Base-by-base conservation (phyloP, 2,797 vertebrate genomes). In the Passerculus sandwichensis region DNA sequence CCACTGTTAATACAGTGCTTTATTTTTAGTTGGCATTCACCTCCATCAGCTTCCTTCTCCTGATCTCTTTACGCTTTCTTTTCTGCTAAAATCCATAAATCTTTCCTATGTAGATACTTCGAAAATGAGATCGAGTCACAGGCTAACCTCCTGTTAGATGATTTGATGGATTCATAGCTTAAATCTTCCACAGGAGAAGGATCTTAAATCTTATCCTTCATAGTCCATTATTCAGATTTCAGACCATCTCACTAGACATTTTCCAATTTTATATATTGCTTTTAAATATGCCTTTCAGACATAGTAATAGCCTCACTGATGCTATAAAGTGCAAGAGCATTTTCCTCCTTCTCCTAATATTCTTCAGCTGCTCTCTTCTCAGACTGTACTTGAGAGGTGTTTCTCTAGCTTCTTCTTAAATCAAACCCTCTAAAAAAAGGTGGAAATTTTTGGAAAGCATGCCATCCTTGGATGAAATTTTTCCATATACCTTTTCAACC, bases 31-130 rank as follows among this genome's bases (percentile, higher is more conserved):
- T 83, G 81, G 50, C 36, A 77, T 85, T 71, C 65, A 85, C 42
- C 7, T 72, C 34, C 23, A 69, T 16, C 11, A 53, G 5, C 50
- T 88, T 88, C 26, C 32, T 66, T 70, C n/a, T 88, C 40, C 67
- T 80, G 51, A 88, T 74, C 16, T 83, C 18, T 70, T 59, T 45
- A 25, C 1, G 1, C 3, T 42, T 70, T 61, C 57, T 72, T 45
- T 74, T n/a, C 47, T 83, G 12, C 34, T 81, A 76, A 93, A 92
- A 81, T 84, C n/a, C 42, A 69, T 81, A 88, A 69, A 84, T 91
- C 21, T 69, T 36, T 91, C 26, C 71, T 67, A 62, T 44, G 38
- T 23, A 93, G 65, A 82, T 91, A 71, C 51, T 86, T 86, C 0
- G 2, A 91, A 95, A 93, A 88, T 86, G 42, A 95, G 65, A 90